A percentile compares a stretch with the other conserved stretches of the same genome.
Evolutionary conservation across 2,888 invertebrate species (phyloP).

Genomic region (Liodrosophila aerea): DNA sequence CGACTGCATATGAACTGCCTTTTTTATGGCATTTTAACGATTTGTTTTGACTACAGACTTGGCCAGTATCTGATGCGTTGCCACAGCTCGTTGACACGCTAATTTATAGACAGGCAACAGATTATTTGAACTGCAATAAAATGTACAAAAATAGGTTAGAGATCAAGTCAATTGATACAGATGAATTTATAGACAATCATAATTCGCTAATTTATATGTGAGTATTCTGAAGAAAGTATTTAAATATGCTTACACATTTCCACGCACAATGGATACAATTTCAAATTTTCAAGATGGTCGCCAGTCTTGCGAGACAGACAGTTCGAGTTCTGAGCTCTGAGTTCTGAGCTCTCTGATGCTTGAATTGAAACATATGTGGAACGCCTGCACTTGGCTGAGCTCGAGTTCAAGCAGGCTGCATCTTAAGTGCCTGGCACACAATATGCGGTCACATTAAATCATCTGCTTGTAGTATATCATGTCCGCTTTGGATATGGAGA

Average conservation of each 20-base stretch:
- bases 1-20: constrained; percentile 54
- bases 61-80: constrained; percentile 47
- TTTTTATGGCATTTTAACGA: constrained; percentile 80
- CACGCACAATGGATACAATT: no score
- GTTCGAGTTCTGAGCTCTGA: constrained; percentile 14
- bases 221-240: no score
- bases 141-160: constrained; percentile 20
- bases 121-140: constrained; percentile 29
- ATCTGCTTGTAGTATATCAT: constrained; percentile 76
- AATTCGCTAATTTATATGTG: no score
- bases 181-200: no score
- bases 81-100: constrained; percentile 49
- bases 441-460: constrained; percentile 78
- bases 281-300: constrained; percentile 67
- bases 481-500: constrained; percentile 35
- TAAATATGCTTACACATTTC: no score
- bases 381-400: constrained; percentile 43
- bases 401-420: constrained; percentile 35
- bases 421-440: constrained; percentile 47
- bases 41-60: constrained; percentile 78
- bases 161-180: constrained; percentile 3
- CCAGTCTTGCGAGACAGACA: constrained; percentile 10
- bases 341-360: constrained; percentile 30
- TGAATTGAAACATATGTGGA: constrained; percentile 67
- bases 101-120: constrained; percentile 39